Conservation (phyloP, 2,113 vertebrate genomes). For the Mesembrinibis cayennensis region DNA sequence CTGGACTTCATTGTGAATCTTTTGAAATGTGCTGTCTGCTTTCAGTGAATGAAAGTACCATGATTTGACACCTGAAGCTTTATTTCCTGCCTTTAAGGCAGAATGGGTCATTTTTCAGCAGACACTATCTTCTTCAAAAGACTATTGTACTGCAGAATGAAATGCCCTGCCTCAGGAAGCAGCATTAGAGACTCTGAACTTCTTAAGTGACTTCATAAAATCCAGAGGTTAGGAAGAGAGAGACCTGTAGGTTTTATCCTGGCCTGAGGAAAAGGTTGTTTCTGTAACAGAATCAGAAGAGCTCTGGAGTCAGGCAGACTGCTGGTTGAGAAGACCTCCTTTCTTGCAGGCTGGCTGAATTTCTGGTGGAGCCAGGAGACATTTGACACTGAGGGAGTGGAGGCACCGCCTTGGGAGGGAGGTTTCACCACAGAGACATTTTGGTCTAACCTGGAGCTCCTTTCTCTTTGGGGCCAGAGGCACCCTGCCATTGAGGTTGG, state of each 20-base stretch:
- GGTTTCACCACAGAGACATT: not conserved
- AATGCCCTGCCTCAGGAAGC: constrained; percentile 40
- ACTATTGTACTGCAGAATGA: constrained; percentile 13
- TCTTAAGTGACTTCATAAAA: constrained; percentile 3
- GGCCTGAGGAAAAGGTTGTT: not conserved
- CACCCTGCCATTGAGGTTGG: not conserved
- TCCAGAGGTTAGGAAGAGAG: not conserved
- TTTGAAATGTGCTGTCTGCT: not conserved
- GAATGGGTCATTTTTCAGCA: constrained; percentile 21
- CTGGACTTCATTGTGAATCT: not conserved
- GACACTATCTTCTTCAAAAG: constrained; percentile 25
- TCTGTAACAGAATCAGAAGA: not conserved
- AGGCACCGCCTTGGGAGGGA: not conserved
- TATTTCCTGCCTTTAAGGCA: constrained; percentile 43
- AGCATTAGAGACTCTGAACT: not conserved
- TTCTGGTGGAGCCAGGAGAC: not conserved
- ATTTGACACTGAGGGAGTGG: not conserved
- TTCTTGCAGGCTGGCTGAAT: not conserved
- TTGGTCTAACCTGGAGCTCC: not conserved
- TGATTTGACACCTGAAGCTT: constrained; percentile 27
- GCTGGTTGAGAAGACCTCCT: not conserved
- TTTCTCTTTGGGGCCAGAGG: not conserved
- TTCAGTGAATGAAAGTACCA: not conserved
- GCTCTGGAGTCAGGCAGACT: not conserved
- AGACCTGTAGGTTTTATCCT: not conserved